A percentile compares a stretch with the other conserved stretches of the same genome.
Conservation (phyloP, 2,888 invertebrate genomes). For the Agrenia bidenticulata region DNA sequence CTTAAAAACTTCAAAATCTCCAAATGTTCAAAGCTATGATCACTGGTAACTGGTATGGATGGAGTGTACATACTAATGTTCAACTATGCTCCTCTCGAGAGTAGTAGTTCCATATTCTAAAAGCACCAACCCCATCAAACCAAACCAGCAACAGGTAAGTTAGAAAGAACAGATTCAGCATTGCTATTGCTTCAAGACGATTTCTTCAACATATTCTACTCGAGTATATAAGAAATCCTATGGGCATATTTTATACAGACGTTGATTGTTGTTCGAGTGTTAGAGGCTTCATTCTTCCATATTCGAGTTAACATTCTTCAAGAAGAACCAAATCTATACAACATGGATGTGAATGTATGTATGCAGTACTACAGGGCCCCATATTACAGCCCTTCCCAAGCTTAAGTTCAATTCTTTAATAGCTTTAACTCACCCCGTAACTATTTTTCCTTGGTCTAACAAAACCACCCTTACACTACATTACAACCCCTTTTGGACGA, state of each 20-base stretch:
- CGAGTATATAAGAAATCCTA: neutral
- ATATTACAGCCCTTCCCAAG: too few relatives aligned
- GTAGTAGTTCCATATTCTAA: too few relatives aligned
- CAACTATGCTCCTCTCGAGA: too few relatives aligned
- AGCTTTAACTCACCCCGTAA: constrained; percentile 1
- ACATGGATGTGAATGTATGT: too few relatives aligned
- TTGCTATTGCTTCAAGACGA: neutral
- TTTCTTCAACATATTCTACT: constrained; percentile 11
- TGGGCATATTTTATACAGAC: neutral
- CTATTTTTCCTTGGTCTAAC: neutral
- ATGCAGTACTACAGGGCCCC: too few relatives aligned
- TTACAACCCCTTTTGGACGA: too few relatives aligned
- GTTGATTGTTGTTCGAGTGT: neutral
- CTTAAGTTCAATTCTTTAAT: neutral
- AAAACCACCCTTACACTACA: constrained; percentile 1
- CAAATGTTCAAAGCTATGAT: neutral
- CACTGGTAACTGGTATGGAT: too few relatives aligned
- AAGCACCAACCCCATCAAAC: too few relatives aligned
- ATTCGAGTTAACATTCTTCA: neutral
- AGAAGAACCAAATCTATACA: neutral
- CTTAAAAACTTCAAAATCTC: constrained; percentile 9
- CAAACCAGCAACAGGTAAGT: too few relatives aligned
- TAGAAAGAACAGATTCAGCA: too few relatives aligned
- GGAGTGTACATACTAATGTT: too few relatives aligned
- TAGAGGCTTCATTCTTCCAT: neutral